phyloP scores from a whole-genome alignment of 2,888 invertebrate species.

The Julus scanicus region DNA sequence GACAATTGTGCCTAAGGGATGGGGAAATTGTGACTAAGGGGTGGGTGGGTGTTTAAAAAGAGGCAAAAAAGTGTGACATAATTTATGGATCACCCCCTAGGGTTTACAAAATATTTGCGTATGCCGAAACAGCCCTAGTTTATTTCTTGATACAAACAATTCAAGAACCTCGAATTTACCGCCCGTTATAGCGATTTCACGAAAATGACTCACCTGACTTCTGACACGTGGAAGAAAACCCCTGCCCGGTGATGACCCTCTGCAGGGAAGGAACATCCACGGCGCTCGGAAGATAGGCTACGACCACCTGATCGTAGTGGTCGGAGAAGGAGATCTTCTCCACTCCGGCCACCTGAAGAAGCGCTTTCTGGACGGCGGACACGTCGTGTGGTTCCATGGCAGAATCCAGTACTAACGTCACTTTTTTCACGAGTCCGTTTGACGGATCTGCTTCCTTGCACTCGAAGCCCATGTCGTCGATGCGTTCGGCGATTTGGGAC shows the following conservation, averaged over 20 bases:
- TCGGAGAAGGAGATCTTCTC: conserved; percentile 24
- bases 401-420: conserved; percentile 40
- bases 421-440: background rate
- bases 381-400: conserved; percentile 5
- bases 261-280: conserved; percentile 50
- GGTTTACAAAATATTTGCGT: too few species aligned
- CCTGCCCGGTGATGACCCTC: conserved; percentile 48
- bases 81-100: too few species aligned
- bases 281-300: conserved; percentile 49
- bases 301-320: background rate
- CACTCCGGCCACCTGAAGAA: conserved; percentile 51
- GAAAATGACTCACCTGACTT: conserved; percentile 1
- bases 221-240: conserved; percentile 41
- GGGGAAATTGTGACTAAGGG: too few species aligned
- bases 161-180: background rate
- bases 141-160: background rate
- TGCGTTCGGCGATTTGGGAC: conserved; percentile 73
- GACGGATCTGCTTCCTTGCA: conserved; percentile 45
- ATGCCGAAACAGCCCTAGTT: too few species aligned
- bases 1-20: too few species aligned
- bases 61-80: too few species aligned
- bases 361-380: conserved; percentile 43
- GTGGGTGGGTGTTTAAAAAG: too few species aligned
- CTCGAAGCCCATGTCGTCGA: conserved; percentile 85
- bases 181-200: too few species aligned